Evolutionary conservation across 2,797 vertebrate genomes (phyloP).

Genomic region (Sphenopsis melanotis): DNA sequence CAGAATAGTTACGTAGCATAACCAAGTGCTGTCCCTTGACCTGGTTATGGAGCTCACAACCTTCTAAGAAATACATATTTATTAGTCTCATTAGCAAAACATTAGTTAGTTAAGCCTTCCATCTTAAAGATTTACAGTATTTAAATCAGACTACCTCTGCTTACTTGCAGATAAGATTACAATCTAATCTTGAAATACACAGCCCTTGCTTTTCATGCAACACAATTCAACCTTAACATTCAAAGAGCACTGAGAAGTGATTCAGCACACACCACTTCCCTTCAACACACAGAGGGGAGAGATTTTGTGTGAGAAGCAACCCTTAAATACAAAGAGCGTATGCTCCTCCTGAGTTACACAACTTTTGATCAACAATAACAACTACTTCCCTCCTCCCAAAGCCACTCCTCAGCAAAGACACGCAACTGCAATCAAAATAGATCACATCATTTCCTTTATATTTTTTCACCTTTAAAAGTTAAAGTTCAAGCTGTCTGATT

Average conservation of each 20-base stretch:
- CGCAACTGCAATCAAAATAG: neutral
- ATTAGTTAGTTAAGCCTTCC: neutral
- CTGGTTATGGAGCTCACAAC: neutral
- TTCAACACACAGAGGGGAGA: neutral
- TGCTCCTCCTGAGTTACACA: neutral
- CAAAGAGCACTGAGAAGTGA: neutral
- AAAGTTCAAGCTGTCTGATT: slow-evolving; percentile 18
- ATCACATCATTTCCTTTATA: neutral
- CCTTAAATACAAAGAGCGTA: neutral
- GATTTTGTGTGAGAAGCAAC: neutral
- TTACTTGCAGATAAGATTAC: slow-evolving; percentile 33
- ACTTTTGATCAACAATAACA: slow-evolving; percentile 28
- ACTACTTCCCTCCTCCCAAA: slow-evolving; percentile 18
- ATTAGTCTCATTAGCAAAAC: neutral
- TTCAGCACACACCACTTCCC: slow-evolving; percentile 15
- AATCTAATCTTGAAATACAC: slow-evolving; percentile 43
- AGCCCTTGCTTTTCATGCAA: neutral
- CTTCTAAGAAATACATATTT: neutral
- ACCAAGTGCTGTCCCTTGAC: neutral
- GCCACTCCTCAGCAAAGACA: slow-evolving; percentile 34
- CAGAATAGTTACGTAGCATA: neutral
- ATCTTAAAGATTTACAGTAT: neutral
- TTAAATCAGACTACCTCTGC: slow-evolving; percentile 1
- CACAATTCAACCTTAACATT: slow-evolving; percentile 9
- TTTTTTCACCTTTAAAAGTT: neutral